Conservation (phyloP, 1,140 invertebrate genomes). For the Meloidogyne exigua region DNA sequence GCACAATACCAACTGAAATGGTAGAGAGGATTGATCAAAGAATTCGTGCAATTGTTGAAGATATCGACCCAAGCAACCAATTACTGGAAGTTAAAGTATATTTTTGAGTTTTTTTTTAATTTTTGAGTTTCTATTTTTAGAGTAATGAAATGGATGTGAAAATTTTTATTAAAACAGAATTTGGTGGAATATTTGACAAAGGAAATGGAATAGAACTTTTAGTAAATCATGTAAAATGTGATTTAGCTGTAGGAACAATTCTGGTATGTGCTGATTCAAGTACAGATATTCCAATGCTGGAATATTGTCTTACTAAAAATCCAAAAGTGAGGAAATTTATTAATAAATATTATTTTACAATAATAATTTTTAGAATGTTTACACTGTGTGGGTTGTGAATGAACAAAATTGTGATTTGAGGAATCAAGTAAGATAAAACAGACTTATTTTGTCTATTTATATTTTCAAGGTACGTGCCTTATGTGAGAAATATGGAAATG, state of each 20-base stretch:
- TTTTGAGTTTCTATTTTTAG: background rate
- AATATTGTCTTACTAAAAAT: constrained; percentile 50
- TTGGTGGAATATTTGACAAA: constrained; percentile 60
- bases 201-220: constrained; percentile 59
- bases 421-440: constrained; percentile 32
- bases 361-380: constrained; percentile 42
- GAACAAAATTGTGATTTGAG: constrained; percentile 42
- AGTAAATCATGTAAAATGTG: constrained; percentile 55
- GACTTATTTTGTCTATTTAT: background rate
- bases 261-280: constrained; percentile 60
- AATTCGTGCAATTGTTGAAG: constrained; percentile 53
- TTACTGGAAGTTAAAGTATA: constrained; percentile 42
- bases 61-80: constrained; percentile 49
- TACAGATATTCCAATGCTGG: constrained; percentile 63
- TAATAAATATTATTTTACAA: background rate
- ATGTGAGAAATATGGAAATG: constrained; percentile 50
- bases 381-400: constrained; percentile 60
- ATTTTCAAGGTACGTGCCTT: constrained; percentile 48
- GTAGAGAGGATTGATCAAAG: constrained; percentile 36
- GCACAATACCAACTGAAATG: constrained; percentile 39
- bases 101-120: background rate
- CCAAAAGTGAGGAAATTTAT: constrained; percentile 24
- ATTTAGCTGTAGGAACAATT: constrained; percentile 53
- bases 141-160: constrained; percentile 60
- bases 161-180: constrained; percentile 58